Base-by-base conservation (phyloP, 2,113 vertebrate species). In the Neodontobutis hainanensis region DNA sequence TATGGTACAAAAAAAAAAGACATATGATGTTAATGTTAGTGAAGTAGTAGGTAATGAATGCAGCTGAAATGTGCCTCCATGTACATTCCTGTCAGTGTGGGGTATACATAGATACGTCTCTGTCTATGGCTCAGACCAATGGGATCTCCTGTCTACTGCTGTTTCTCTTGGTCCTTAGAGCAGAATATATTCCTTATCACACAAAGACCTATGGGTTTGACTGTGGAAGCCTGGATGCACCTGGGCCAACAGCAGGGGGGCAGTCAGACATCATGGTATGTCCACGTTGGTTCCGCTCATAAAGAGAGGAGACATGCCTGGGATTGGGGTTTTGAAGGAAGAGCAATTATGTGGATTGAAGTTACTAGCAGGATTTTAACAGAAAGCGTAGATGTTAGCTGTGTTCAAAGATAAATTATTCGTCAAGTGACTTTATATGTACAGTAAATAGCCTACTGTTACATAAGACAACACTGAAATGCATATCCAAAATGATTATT, bases 181-280 rank as follows among this genome's bases (percentile, higher is more conserved):
- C 52, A 62, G 77, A 72, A 65, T 60, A 45, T 82, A 77, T 68
- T 75, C 63, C 12, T 38, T 51, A 34, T 11, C 65, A 61, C 59
- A 55, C 70, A 6, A 27, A 27, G 19, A 27, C 19, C 19, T 3
- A 80, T 70, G 78, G 71, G 81, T 84, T 73, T 78, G 67, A 85
- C 72, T 70, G 67, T 59, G 12, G 12, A 62, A 44, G 68, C 52
- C 75, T 79, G 61, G 71, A 45, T 85, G 67, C 81, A 85, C 80
- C 86, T 83, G 83, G 73, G 66, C 67, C 58, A 66, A 49, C 82
- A 87, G 88, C 73, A 67, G 88, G 86, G 73, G 68, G 36, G 70
- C 68, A 42, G 86, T 77, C 79, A 27, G 19, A 65, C 70, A 58
- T 67, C 72, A 58, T 76, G 44, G 61, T 70, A 75, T 75, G 74